Percentiles rank a stretch among this genome's conserved stretches.
Evolutionary conservation across 1,140 invertebrate species (phyloP).

Genomic region (Laodelphax striatellus): DNA sequence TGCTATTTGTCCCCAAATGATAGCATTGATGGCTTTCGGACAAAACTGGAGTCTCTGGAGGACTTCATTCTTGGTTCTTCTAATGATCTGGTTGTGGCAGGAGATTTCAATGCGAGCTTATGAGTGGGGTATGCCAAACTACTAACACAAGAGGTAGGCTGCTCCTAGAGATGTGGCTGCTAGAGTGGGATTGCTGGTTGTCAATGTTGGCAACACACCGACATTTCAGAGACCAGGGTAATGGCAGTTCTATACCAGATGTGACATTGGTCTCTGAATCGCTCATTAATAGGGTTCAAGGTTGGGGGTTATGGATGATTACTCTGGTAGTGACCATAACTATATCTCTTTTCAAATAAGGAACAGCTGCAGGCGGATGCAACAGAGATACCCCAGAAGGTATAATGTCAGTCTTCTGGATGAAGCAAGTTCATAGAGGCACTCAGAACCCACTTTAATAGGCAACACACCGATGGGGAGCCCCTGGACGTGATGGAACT

Average conservation of each 20-base stretch:
- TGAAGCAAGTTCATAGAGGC: too few relatives aligned
- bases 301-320: not conserved
- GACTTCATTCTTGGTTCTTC: not conserved
- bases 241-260: not conserved
- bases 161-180: slow-evolving; percentile 9
- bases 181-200: not conserved
- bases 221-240: not conserved
- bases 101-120: slow-evolving; percentile 22
- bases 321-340: not conserved
- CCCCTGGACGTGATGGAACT: too few relatives aligned
- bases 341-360: too few relatives aligned
- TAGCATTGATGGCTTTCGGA: not conserved
- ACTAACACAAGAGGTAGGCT: slow-evolving; percentile 17
- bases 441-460: too few relatives aligned
- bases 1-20: slow-evolving; percentile 16
- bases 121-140: slow-evolving; percentile 19
- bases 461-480: too few relatives aligned
- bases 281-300: not conserved
- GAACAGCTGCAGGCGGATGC: too few relatives aligned
- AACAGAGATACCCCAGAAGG: too few relatives aligned
- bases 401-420: too few relatives aligned
- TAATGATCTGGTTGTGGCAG: slow-evolving; percentile 12
- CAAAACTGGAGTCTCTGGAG: not conserved
- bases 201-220: not conserved
- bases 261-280: not conserved